Evolutionary conservation across 2,797 vertebrate genomes (phyloP), one percentile per base, ranked within the genome.

Genomic region (Poecilia wingei): DNA sequence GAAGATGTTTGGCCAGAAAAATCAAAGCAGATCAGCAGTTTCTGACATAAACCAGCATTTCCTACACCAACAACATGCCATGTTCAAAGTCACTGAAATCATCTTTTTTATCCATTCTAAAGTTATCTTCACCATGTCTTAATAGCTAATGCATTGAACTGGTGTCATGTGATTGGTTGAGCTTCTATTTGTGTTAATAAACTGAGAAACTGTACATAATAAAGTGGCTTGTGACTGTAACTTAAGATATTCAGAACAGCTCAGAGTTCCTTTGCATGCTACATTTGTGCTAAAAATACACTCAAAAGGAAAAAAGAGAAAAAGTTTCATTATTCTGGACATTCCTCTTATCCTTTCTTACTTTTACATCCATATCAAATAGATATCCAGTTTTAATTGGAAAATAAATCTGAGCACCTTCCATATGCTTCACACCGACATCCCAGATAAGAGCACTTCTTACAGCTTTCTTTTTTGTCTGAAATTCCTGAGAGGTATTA

Each of bases 401-500:
- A 51, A 33, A 79, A 79, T 51, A 57, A 14, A 28, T 43, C 41
- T 43, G 25, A 31, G 13, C 12, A 14, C 49, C 39, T 57, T 57
- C 36, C 3, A 70, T 57, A 25, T 69, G 25, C 22, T 25, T 53
- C 3, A 25, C 51, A 8, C 18, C 1, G n/a, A 61, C 41, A 45
- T 46, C 74, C 28, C n/a, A 57, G 49, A 57, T 45, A 22, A 45
- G 74, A 45, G 4, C 49, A 43, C 76, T 72, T 69, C 68, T 75
- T 45, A 61, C 46, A 25, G 33, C n/a, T 84, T 64, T 28, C 49
- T 45, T 57, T 20, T 68, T 28, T 41, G 46, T 57, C 51, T 70
- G 16, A 57, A 74, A 73, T 74, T 70, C 25, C 22, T 82, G 12
- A 0, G 43, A 55, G 68, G 33, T 64, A 36, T 73, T 49, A 61